phyloP scores from a whole-genome alignment of 2,888 invertebrate species.

The Rhaphigaster nebulosa region DNA sequence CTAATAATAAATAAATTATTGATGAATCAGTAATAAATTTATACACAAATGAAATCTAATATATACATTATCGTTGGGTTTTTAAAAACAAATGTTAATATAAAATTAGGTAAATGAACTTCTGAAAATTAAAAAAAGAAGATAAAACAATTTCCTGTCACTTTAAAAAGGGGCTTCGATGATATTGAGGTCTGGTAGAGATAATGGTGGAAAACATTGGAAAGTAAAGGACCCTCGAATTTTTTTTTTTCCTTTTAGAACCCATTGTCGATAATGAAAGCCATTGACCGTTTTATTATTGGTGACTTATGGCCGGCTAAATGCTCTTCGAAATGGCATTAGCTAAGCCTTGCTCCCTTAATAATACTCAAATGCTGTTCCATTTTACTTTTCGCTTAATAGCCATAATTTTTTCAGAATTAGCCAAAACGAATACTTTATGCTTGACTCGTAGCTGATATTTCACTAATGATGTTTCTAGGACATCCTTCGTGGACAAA shows the following conservation, averaged over 20 bases:
- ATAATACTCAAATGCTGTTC: background rate
- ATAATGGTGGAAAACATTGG: background rate
- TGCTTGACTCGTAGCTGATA: background rate
- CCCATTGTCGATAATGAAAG: constrained; percentile 23
- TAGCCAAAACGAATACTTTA: background rate
- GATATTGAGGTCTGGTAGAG: background rate
- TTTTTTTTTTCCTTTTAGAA: background rate
- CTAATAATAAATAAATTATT: too few relatives aligned
- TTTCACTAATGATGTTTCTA: background rate
- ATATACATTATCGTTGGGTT: too few relatives aligned
- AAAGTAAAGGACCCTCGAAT: constrained; percentile 10
- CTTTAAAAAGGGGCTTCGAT: background rate
- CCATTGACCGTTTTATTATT: constrained; percentile 23
- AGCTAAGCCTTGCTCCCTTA: background rate
- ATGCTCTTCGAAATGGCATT: background rate
- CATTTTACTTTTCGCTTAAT: background rate
- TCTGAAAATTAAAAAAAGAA: too few relatives aligned
- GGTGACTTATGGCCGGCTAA: background rate
- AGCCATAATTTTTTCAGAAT: background rate
- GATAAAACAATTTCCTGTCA: background rate
- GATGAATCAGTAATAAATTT: too few relatives aligned
- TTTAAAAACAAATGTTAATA: too few relatives aligned
- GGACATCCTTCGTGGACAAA: too few relatives aligned
- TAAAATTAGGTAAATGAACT: background rate
- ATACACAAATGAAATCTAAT: too few relatives aligned